A percentile compares a stretch with the other conserved stretches of the same genome.
phyloP scores from a whole-genome alignment of 2,113 vertebrate species.

The Ageneiosus marmoratus region DNA sequence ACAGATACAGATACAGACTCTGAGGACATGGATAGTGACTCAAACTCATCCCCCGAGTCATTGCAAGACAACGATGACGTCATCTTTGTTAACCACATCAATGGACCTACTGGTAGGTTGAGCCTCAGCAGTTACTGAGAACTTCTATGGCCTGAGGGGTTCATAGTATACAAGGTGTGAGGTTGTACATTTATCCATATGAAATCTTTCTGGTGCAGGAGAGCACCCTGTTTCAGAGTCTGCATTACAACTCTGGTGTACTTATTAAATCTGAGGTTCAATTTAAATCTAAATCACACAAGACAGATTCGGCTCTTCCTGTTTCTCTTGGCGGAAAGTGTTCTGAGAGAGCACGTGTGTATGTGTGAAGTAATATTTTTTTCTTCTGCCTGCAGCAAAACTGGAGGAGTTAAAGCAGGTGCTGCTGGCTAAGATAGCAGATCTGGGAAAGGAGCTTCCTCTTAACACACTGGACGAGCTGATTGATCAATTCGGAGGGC shows the following conservation, averaged over 20 bases:
- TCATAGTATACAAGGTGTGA: too few relatives aligned
- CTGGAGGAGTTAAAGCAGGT: constrained; percentile 87
- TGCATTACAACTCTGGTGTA: background rate
- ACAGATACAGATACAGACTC: constrained; percentile 88
- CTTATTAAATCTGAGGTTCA: constrained; percentile 21
- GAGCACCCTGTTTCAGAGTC: background rate
- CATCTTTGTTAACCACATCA: constrained; percentile 83
- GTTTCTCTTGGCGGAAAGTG: background rate
- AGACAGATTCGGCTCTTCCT: constrained; percentile 3
- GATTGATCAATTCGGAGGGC: constrained; percentile 90
- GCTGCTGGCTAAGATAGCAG: constrained; percentile 84
- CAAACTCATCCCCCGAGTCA: constrained; percentile 94
- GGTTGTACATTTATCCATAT: background rate
- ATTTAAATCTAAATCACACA: constrained; percentile 37
- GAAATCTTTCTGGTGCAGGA: background rate
- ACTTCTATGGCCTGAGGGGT: too few relatives aligned
- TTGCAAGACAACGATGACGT: constrained; percentile 87
- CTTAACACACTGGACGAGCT: constrained; percentile 95
- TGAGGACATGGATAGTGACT: constrained; percentile 90
- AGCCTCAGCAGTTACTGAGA: background rate
- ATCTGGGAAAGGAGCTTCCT: constrained; percentile 90
- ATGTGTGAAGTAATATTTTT: constrained; percentile 3
- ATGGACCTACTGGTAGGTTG: constrained; percentile 68
- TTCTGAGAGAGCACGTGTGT: background rate
- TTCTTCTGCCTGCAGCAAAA: constrained; percentile 61